Conservation (phyloP, 1,140 invertebrate genomes). For the Platyscapa corneri region DNA sequence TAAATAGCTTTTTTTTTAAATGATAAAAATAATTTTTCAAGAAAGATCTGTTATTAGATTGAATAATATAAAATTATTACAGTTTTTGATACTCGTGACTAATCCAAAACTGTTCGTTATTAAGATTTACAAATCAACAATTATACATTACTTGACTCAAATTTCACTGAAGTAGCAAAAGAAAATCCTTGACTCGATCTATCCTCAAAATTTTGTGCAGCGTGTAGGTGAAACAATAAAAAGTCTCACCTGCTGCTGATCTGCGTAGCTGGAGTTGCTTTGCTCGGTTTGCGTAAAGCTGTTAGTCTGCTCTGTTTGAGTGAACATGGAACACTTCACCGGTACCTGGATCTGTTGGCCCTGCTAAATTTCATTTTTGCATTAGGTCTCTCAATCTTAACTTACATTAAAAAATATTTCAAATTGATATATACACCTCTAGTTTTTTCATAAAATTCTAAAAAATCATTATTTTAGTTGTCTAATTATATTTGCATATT, state of each 20-base stretch:
- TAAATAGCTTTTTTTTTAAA: not conserved
- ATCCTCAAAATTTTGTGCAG: conserved; percentile 48
- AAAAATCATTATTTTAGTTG: not conserved
- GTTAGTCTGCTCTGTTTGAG: conserved; percentile 70
- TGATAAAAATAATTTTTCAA: not conserved
- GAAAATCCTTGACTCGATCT: conserved; percentile 37
- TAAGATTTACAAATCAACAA: conserved; percentile 39
- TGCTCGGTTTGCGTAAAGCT: conserved; percentile 74
- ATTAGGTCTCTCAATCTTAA: conserved; percentile 33
- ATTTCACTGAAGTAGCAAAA: conserved; percentile 46
- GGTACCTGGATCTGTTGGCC: conserved; percentile 64
- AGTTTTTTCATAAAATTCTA: conserved; percentile 1
- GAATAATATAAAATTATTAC: not conserved
- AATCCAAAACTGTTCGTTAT: conserved; percentile 19
- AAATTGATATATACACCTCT: not conserved
- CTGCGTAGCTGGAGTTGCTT: conserved; percentile 65
- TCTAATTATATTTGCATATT: not conserved
- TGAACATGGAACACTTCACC: conserved; percentile 72
- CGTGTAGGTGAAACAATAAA: conserved; percentile 43
- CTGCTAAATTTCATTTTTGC: conserved; percentile 55
- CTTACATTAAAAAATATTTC: not conserved
- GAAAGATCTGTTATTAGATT: not conserved
- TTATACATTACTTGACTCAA: conserved; percentile 49
- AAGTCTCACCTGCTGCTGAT: conserved; percentile 64
- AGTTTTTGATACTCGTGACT: conserved; percentile 8